Evolutionary conservation across 2,113 vertebrate genomes (phyloP).

Genomic region (Xenus cinereus): DNA sequence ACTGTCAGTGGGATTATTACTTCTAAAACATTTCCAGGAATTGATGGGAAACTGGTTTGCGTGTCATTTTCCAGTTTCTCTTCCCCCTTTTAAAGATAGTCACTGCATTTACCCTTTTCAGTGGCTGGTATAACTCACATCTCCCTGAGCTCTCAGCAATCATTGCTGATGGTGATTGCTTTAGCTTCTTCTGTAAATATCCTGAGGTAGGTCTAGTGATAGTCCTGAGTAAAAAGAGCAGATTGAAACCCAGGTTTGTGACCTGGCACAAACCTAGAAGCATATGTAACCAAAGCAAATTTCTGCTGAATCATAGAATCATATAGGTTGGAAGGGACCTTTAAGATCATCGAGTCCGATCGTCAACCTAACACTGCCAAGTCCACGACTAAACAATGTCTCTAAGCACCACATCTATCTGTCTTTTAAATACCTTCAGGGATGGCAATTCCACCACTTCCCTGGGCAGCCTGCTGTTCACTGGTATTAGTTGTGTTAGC

Average conservation of each 20-base stretch:
- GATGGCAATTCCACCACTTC: not conserved
- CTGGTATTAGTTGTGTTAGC: not conserved
- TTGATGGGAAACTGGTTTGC: not conserved
- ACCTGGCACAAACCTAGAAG: not conserved
- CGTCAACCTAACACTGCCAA: not conserved
- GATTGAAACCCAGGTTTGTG: not conserved
- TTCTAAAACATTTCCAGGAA: not conserved
- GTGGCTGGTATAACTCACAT: not conserved
- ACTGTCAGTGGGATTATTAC: not conserved
- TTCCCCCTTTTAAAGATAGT: not conserved
- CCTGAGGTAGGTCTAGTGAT: not conserved
- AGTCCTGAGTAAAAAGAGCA: not conserved
- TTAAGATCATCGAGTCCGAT: not conserved
- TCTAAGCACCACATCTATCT: not conserved
- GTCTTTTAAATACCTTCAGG: not conserved
- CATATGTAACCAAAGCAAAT: not conserved
- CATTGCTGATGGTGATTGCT: not conserved
- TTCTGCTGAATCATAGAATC: not conserved
- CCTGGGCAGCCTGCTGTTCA: not conserved
- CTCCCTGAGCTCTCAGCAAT: not conserved
- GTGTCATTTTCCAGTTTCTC: not conserved
- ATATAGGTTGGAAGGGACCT: not conserved
- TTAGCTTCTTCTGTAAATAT: not conserved
- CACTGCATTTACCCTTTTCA: not conserved
- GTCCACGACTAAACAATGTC: not conserved